Base-by-base conservation (phyloP, 2,797 vertebrate species). In the Antrozous pallidus region DNA sequence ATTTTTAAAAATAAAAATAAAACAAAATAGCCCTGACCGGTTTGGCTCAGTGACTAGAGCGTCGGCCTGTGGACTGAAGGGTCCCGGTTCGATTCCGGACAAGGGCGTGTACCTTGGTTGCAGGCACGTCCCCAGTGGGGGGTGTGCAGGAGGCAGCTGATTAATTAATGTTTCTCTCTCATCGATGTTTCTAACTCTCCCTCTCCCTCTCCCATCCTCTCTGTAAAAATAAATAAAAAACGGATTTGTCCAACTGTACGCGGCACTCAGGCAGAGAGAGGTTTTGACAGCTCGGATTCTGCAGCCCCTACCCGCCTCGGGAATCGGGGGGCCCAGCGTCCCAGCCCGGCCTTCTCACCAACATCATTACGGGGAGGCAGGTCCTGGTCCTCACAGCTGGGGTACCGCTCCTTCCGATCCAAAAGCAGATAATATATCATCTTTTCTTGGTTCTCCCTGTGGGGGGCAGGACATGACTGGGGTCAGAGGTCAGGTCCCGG, bases 371-470 rank as follows among this genome's bases (percentile, higher is more conserved):
- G 98, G 9, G 98, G 99, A 74, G 99, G 99, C 96, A 99, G 97
- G 93, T 99, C 99, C 97, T 99, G 99, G 51, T 99, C 99, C 97
- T 99, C 99, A 49, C 99, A 99, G 98, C 99, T 99, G 22, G 99
- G 99, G 94, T 99, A 99, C 49, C 99, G 98, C 96, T 99, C 99
- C 96, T 99, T 99, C 90, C 99, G 99, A 98, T 99, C 99, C 96
- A 99, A 97, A 92, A 99, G 98, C 93, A 99, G 98, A 95, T 99
- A 99, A 97, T 99, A 99, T 75, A 99, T 99, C 99, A 99, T 99
- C 96, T 99, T 99, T 97, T 99, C 99, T 97, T 99, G 99, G 97
- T 99, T 99, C 95, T 99, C 99, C 95, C 99, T 99, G 93, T 65
- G 38, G 22, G 26, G 17, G 65, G 18, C 33, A 33, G 73, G 42